A percentile compares a stretch with the other conserved stretches of the same genome.
phyloP scores from a whole-genome alignment of 2,113 vertebrate species.

The Charina bottae region DNA sequence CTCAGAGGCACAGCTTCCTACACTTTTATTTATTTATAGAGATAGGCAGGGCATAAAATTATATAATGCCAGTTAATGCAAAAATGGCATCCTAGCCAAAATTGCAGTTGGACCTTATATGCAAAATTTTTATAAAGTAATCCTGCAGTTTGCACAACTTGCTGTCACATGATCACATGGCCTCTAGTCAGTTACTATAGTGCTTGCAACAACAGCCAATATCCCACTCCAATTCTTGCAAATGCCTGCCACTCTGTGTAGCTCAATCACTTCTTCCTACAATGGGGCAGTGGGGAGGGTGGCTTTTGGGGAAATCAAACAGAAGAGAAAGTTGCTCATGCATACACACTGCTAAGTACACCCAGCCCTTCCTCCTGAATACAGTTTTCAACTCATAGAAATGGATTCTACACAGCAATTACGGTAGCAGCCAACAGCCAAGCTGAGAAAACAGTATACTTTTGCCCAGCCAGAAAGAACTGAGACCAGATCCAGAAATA shows the following conservation, averaged over 20 bases:
- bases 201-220: background rate
- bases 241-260: background rate
- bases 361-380: background rate
- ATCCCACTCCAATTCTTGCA: background rate
- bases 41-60: background rate
- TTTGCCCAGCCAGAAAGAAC: background rate
- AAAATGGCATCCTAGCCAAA: background rate
- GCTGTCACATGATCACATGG: background rate
- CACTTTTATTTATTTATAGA: background rate
- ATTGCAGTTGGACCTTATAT: background rate
- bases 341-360: background rate
- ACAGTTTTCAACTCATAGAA: background rate
- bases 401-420: background rate
- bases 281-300: background rate
- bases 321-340: background rate
- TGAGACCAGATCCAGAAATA: background rate
- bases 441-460: background rate
- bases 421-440: background rate
- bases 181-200: background rate
- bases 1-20: background rate
- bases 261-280: background rate
- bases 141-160: background rate
- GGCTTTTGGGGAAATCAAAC: background rate
- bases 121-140: background rate
- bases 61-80: background rate